Evolutionary conservation across 2,888 invertebrate genomes (phyloP), one percentile per base, ranked within the genome.

Genomic region (Drosophila neotestacea): DNA sequence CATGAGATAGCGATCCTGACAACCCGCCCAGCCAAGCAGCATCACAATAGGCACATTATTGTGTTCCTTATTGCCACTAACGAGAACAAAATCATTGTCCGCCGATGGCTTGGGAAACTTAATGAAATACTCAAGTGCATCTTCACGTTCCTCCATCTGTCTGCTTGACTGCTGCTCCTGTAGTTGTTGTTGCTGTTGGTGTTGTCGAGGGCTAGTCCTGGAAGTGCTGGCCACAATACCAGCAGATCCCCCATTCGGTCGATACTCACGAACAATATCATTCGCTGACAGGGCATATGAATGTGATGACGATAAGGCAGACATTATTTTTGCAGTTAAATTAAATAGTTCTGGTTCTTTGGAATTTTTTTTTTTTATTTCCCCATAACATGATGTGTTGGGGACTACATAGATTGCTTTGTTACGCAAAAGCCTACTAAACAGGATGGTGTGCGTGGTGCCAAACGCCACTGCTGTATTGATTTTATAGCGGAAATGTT

Each of bases 11-110:
- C 95, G 95, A 91, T 96, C 96, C 91, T 95, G 94, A 90, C 96
- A 96, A 41, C 96, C 96, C 54, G 96, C 96, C 96, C 96, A 96
- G 38, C 96, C 96, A 70, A 96, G 93, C 16, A 96, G 91, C 72
- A 96, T 92, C 34, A 96, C 95, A 51, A 96, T 94, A 41, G 96
- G 95, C 79, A 95, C 93, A 90, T 94, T 94, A 46, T 93, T 93
- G 76, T 95, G 94, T 80, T 94, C 93, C 74, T 94, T 94, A 62
- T 67, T 70, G 36, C 65, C 64, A 30, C 62, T 78, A 9, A 94
- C 93, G 85, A 94, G 94, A 38, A 94, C 94, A 88, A 94, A 94
- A 80, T 94, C 94, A 51, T 88, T 90, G 61, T 92, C 92, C 1
- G 85, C 77, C 0, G 88, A 77, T 34, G 94, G 93, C 80, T 93